These are phyloP conservation scores for Deilephila elpenor DNA, from an alignment of 2,888 invertebrate species.

Conservation along the genomic window DNA sequence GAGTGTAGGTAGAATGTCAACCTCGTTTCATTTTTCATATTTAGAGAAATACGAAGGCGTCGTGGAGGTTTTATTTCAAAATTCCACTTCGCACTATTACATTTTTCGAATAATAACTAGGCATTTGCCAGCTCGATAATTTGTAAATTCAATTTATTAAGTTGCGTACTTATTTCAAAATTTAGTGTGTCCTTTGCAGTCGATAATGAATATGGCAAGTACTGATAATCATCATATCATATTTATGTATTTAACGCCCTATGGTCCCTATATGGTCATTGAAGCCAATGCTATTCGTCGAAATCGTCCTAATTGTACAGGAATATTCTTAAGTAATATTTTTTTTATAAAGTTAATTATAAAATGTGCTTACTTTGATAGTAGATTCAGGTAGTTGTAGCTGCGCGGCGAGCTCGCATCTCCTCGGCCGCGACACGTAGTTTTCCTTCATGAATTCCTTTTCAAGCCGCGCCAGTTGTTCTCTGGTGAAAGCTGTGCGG, in stretches of 20 bases:
- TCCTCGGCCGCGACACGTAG: slow-evolving; percentile 97
- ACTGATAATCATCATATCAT: too few species aligned
- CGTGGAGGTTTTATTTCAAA: slow-evolving; percentile 29
- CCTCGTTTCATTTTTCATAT: slow-evolving; percentile 14
- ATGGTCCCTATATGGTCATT: too few species aligned
- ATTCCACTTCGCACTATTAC: background rate
- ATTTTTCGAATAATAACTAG: background rate
- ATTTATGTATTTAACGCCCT: too few species aligned
- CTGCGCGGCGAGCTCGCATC: slow-evolving; percentile 97
- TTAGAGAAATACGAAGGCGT: slow-evolving; percentile 8
- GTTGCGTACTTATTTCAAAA: background rate
- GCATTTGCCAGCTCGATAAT: too few species aligned
- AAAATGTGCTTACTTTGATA: slow-evolving; percentile 92
- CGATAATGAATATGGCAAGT: too few species aligned
- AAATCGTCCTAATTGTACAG: background rate
- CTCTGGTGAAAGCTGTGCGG: slow-evolving; percentile 98
- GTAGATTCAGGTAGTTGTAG: slow-evolving; percentile 98
- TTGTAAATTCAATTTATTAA: background rate
- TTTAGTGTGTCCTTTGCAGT: too few species aligned
- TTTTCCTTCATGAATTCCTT: slow-evolving; percentile 99
- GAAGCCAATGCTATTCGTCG: too few species aligned
- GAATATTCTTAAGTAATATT: background rate
- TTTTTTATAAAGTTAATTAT: slow-evolving; percentile 33
- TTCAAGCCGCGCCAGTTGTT: slow-evolving; percentile 95
- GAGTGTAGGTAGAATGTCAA: slow-evolving; percentile 15